Percentiles rank a stretch among this genome's conserved stretches.
Conservation (phyloP, 1,140 invertebrate genomes). For the Drosophila tristis region DNA sequence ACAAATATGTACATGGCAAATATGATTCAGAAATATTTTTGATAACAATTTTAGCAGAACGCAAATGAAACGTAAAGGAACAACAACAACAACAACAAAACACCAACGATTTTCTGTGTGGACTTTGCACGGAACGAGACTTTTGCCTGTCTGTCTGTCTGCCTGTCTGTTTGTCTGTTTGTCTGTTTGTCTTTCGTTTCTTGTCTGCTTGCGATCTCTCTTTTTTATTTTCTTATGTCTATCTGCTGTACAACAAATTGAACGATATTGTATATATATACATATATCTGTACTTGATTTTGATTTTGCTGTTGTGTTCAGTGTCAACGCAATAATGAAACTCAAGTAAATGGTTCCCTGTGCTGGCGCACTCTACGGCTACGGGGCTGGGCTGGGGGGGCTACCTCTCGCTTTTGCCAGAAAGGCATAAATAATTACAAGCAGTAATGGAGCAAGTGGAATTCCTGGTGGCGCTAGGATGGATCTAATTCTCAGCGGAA, state of each 20-base stretch:
- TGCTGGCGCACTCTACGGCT: background rate
- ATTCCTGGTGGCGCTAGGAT: too few relatives aligned
- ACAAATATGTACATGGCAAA: too few relatives aligned
- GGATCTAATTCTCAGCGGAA: too few relatives aligned
- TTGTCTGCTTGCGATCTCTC: background rate
- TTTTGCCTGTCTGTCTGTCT: constrained; percentile 7
- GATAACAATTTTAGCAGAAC: constrained; percentile 31
- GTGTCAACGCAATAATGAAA: constrained; percentile 46
- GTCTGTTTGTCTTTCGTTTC: background rate
- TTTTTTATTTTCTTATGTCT: background rate
- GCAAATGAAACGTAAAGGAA: constrained; percentile 11
- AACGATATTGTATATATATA: constrained; percentile 40
- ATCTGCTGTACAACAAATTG: constrained; percentile 25
- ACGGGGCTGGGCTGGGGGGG: too few relatives aligned
- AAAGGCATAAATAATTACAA: too few relatives aligned
- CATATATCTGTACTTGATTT: background rate
- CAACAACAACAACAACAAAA: background rate
- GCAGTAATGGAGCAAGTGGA: too few relatives aligned
- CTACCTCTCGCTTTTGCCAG: background rate
- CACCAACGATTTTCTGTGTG: constrained; percentile 22
- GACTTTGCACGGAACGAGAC: constrained; percentile 41
- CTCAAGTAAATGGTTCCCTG: constrained; percentile 33
- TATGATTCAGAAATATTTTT: background rate
- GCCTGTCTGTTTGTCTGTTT: background rate
- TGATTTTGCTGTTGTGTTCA: constrained; percentile 31